Evolutionary conservation across 2,797 vertebrate genomes (phyloP).

Genomic region (Mastacembelus armatus): DNA sequence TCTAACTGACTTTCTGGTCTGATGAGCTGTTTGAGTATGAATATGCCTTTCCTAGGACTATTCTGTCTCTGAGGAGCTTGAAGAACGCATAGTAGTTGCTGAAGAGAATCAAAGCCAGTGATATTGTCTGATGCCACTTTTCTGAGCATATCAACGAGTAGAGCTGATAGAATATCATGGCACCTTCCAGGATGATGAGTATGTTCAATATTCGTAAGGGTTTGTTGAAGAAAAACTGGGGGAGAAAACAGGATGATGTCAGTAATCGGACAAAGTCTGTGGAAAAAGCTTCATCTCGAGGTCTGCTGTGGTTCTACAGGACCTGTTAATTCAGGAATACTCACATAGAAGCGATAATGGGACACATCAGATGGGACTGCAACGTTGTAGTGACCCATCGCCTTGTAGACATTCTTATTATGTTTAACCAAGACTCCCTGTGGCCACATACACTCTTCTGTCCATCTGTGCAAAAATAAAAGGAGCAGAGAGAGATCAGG

Average conservation of each 20-base stretch:
- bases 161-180: slow-evolving; percentile 97
- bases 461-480: slow-evolving; percentile 88
- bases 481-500: background rate
- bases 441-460: slow-evolving; percentile 98
- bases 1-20: slow-evolving; percentile 90
- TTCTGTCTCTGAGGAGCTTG: slow-evolving; percentile 96
- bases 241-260: slow-evolving; percentile 14
- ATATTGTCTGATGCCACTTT: slow-evolving; percentile 99
- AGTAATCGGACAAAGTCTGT: background rate
- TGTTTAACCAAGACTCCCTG: slow-evolving; percentile 98
- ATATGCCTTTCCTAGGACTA: slow-evolving; percentile 97
- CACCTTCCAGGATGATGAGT: slow-evolving; percentile 95
- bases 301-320: background rate
- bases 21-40: slow-evolving; percentile 90
- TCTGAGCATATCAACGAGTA: slow-evolving; percentile 96
- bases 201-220: slow-evolving; percentile 98
- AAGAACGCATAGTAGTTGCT: slow-evolving; percentile 99
- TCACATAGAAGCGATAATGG: slow-evolving; percentile 98
- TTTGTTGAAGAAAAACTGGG: slow-evolving; percentile 99
- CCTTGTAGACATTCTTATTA: slow-evolving; percentile 99
- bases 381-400: slow-evolving; percentile 97
- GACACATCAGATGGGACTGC: slow-evolving; percentile 98
- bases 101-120: slow-evolving; percentile 97
- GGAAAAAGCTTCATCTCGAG: background rate
- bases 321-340: slow-evolving; percentile 52